A percentile compares a stretch with the other conserved stretches of the same genome.
Conservation (phyloP, 2,113 vertebrate species). For the Sclerurus mexicanus region DNA sequence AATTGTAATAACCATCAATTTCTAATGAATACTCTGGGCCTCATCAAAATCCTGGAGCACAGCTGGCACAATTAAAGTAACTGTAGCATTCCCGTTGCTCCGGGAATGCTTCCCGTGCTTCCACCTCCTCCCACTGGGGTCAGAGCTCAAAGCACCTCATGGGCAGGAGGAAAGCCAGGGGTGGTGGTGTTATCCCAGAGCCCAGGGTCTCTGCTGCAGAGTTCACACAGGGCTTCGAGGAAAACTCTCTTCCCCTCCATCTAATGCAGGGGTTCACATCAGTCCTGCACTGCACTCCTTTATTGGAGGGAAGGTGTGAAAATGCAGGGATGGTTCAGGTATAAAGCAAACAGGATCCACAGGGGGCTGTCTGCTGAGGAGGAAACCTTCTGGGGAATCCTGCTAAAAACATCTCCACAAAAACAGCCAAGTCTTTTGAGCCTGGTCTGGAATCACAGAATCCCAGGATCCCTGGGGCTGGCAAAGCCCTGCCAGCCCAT, state of each 20-base stretch:
- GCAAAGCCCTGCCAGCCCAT: background rate
- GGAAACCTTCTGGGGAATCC: background rate
- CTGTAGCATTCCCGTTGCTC: background rate
- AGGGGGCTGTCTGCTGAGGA: background rate
- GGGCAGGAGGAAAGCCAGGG: background rate
- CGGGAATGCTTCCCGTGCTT: no score
- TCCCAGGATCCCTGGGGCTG: background rate
- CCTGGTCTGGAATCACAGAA: background rate
- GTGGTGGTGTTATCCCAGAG: background rate
- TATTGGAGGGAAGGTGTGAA: background rate
- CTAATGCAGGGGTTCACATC: background rate
- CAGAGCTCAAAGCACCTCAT: background rate
- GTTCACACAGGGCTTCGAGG: background rate
- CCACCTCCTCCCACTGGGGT: background rate
- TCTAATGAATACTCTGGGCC: background rate
- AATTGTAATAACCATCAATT: constrained; percentile 38
- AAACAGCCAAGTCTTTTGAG: background rate
- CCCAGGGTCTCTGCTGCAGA: background rate
- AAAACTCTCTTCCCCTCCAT: background rate
- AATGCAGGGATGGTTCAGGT: background rate
- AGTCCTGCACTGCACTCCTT: background rate
- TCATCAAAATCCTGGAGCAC: background rate
- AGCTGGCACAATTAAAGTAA: constrained; percentile 3
- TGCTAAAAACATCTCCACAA: background rate
- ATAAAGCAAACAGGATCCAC: background rate